phyloP scores from a whole-genome alignment of 2,797 vertebrate genomes.

The Enteromius paludinosus region DNA sequence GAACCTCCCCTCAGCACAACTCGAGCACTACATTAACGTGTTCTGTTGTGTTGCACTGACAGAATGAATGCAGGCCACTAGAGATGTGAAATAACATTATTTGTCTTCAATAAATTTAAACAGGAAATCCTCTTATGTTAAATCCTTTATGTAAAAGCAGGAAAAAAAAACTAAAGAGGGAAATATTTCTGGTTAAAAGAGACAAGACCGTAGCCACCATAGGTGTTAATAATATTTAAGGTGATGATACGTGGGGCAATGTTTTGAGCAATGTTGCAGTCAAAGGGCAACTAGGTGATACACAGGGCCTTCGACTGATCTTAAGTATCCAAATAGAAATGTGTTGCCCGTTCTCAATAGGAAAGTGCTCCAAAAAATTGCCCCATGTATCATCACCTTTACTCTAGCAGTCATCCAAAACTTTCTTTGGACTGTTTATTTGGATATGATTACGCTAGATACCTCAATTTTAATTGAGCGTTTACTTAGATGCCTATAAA shows the following conservation, averaged over 20 bases:
- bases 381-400: background rate
- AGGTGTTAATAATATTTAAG: background rate
- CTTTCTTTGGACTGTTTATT: background rate
- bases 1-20: conserved; percentile 18
- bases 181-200: background rate
- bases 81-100: conserved; percentile 28
- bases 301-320: background rate
- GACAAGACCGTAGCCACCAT: background rate
- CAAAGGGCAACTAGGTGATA: background rate
- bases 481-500: background rate
- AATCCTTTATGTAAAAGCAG: background rate
- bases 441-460: background rate
- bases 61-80: conserved; percentile 24
- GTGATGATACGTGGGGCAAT: background rate
- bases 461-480: background rate
- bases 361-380: background rate
- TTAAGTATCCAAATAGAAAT: background rate
- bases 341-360: background rate
- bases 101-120: conserved; percentile 2
- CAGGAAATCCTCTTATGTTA: too few species aligned
- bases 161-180: background rate
- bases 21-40: background rate
- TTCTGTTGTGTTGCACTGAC: conserved; percentile 8
- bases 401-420: background rate
- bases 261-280: background rate